Evolutionary conservation across 2,113 vertebrate genomes (phyloP).

Genomic region (Anolis carolinensis): DNA sequence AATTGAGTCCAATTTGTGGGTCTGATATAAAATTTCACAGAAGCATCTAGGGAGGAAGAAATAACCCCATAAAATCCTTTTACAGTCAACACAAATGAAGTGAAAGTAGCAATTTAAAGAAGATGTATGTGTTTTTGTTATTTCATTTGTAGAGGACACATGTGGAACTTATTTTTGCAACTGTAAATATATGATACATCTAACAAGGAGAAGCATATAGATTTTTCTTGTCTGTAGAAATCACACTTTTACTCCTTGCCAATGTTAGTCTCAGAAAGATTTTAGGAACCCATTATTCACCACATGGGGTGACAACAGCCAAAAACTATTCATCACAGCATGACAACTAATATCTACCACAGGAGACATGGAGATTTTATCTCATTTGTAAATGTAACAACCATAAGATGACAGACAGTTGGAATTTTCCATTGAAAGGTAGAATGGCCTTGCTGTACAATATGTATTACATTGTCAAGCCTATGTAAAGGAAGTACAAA

Average conservation of each 20-base stretch:
- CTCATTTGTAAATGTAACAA: constrained; percentile 58
- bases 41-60: neutral
- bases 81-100: neutral
- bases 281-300: constrained; percentile 55
- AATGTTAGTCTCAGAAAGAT: constrained; percentile 43
- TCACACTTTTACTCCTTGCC: constrained; percentile 22
- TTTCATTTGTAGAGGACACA: neutral
- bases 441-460: neutral
- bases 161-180: neutral
- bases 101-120: constrained; percentile 17
- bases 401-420: constrained; percentile 6
- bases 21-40: neutral
- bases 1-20: too few relatives aligned
- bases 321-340: constrained; percentile 52
- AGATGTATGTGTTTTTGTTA: neutral
- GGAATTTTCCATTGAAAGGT: constrained; percentile 24
- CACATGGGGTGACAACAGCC: constrained; percentile 46
- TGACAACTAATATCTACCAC: constrained; percentile 58
- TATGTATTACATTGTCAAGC: constrained; percentile 27
- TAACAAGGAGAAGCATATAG: constrained; percentile 28
- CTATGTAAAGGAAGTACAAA: neutral
- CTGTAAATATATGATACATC: neutral
- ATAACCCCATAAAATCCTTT: neutral
- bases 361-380: constrained; percentile 41
- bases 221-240: constrained; percentile 44